phyloP scores from a whole-genome alignment of 2,113 vertebrate species.

The Geococcyx californianus region DNA sequence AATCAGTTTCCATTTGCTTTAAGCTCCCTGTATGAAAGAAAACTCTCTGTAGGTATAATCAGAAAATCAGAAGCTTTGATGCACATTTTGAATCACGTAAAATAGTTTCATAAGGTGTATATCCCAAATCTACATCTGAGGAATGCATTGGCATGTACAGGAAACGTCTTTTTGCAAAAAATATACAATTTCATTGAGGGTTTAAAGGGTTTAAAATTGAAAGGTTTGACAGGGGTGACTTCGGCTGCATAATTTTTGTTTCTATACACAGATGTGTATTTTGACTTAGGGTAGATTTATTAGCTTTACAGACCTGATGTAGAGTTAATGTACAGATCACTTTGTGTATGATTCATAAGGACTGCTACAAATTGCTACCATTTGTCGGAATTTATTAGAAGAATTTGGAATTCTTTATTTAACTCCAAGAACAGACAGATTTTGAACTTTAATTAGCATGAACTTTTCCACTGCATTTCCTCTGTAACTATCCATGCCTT shows the following conservation, averaged over 20 bases:
- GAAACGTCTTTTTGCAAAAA: not conserved
- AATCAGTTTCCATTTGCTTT: not conserved
- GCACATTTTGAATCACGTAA: not conserved
- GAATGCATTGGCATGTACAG: not conserved
- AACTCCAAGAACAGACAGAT: not conserved
- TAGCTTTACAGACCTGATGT: not conserved
- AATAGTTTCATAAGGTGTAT: not conserved
- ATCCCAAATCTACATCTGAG: not conserved
- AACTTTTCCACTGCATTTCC: not conserved
- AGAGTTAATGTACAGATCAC: too few relatives aligned
- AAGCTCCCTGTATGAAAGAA: not conserved
- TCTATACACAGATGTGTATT: not conserved
- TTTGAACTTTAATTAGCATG: not conserved
- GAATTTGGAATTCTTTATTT: not conserved
- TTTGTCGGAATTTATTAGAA: constrained; percentile 2
- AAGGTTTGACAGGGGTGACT: not conserved
- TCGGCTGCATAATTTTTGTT: not conserved
- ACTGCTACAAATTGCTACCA: not conserved
- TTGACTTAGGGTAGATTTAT: not conserved
- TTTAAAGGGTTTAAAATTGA: not conserved
- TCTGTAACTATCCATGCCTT: not conserved
- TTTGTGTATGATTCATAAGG: not conserved
- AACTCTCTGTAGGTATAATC: not conserved
- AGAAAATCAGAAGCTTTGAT: not conserved
- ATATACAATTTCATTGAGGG: accelerated